phyloP scores from a whole-genome alignment of 2,113 vertebrate species.

The Pterocles burchelli region DNA sequence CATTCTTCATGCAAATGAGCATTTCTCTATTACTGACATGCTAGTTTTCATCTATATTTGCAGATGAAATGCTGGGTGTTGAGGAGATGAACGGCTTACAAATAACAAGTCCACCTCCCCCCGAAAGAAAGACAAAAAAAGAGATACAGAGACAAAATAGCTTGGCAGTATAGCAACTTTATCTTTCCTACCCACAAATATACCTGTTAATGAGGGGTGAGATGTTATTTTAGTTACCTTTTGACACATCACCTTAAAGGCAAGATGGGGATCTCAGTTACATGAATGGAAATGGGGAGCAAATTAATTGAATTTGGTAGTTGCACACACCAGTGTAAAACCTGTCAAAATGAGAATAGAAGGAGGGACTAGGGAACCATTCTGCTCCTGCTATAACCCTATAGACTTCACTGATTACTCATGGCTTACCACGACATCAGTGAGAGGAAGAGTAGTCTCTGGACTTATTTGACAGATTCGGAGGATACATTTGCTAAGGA shows the following conservation, averaged over 20 bases:
- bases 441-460: background rate
- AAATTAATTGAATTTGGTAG: background rate
- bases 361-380: background rate
- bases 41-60: background rate
- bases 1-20: conserved; percentile 29
- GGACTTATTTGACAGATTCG: background rate
- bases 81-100: background rate
- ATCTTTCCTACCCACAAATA: background rate
- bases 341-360: background rate
- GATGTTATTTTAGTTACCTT: conserved; percentile 11
- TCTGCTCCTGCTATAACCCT: background rate
- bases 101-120: background rate
- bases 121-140: background rate
- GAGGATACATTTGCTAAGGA: background rate
- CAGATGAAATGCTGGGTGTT: background rate
- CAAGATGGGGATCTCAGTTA: background rate
- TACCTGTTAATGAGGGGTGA: background rate
- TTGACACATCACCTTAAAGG: background rate
- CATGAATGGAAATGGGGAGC: background rate
- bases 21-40: background rate
- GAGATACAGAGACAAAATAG: background rate
- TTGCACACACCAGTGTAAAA: background rate
- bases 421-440: background rate
- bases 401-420: background rate
- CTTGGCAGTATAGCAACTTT: background rate